These are phyloP conservation scores for Akabosia matsudoensis DNA, from an alignment of 1,140 invertebrate genomes.

Conservation along the genomic window DNA sequence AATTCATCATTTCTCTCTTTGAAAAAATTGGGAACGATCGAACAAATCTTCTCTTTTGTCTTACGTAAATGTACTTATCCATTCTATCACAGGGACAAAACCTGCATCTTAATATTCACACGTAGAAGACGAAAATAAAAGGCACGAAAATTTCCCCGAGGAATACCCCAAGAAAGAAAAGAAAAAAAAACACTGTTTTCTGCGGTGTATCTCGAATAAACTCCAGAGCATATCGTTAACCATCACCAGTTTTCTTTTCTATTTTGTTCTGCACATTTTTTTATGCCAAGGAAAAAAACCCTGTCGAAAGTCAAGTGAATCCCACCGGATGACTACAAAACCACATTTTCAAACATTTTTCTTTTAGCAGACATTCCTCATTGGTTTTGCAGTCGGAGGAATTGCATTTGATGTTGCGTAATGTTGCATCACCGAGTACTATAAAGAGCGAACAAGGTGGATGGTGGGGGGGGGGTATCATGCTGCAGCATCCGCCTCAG, in stretches of 20 bases:
- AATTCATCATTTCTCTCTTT: too few relatives aligned
- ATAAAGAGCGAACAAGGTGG: neutral
- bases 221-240: too few relatives aligned
- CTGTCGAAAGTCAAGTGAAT: conserved; percentile 3
- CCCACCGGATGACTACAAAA: conserved; percentile 14
- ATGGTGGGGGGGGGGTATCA: too few relatives aligned
- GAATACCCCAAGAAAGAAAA: neutral
- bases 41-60: too few relatives aligned
- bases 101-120: too few relatives aligned
- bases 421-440: neutral
- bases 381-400: neutral
- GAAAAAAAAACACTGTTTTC: too few relatives aligned
- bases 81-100: too few relatives aligned
- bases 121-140: neutral
- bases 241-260: neutral
- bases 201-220: too few relatives aligned
- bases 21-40: too few relatives aligned
- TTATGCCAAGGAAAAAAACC: neutral
- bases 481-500: too few relatives aligned
- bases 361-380: neutral
- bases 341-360: conserved; percentile 17
- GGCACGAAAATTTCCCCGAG: conserved; percentile 19
- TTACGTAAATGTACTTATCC: too few relatives aligned
- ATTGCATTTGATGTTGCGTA: conserved; percentile 11
- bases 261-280: neutral